Base-by-base conservation (phyloP, 53 echinoderm and acorn worm genomes). In the Actinopyga echinites region DNA sequence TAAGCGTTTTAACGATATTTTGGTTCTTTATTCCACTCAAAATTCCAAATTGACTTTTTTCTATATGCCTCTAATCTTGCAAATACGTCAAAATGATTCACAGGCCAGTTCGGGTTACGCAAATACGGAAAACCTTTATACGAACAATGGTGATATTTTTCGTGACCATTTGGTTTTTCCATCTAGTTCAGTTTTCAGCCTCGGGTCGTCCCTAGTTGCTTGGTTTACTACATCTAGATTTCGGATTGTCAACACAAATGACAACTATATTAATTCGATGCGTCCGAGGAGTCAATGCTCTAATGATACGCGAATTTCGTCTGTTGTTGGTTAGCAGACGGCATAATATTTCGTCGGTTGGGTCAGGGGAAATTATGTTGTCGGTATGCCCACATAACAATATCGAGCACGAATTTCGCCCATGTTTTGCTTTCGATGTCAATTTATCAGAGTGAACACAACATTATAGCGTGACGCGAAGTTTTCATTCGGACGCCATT, bases 31-130 rank as follows among this genome's bases (percentile, higher is more conserved):
- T 15, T 3, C 13, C 17, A 49, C 3, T 49, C 49, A 49, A 49
- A 49, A 49, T 49, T 49, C 49, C 49, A 49, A 49, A 42, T 71
- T 71, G 43, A 10, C 25, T 26, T 24, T 65, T 71, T 42, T 71
- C 11, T 63, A 71, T n/a, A 25, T 71, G 44, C 71, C 25, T 22
- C 71, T 71, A 71, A 71, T 71, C 25, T 40, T 45, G 25, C 71
- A 44, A 71, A 71, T 24, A 28, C 71, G 71, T 30, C 71, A 71
- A 71, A 71, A 71, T 71, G 71, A 71, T 71, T 71, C 71, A 71
- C 71, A 71, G 71, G 71, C 42, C 71, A 71, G 71, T 71, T 71
- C 71, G 26, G 71, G 71, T 71, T 71, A 71, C 71, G 42, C 71
- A 71, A 71, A 71, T 44, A 71, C 19, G 22, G 10, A 42, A 71